These are phyloP conservation scores for Pandemis heparana DNA, from an alignment of 2,888 invertebrate genomes.

Conservation along the genomic window DNA sequence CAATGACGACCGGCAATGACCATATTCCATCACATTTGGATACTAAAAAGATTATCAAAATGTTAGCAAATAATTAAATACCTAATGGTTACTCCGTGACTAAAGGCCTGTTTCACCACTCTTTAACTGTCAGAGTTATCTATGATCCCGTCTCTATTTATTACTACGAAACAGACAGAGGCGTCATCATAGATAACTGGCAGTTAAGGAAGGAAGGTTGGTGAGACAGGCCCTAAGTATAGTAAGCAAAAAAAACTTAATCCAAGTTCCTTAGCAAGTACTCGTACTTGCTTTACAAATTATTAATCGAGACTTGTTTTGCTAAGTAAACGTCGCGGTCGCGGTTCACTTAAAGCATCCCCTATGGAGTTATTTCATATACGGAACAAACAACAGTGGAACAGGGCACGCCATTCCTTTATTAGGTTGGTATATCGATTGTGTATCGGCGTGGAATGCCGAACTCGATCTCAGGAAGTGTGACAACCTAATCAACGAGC, in stretches of 20 bases:
- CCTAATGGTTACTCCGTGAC: neutral
- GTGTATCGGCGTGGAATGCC: constrained; percentile 19
- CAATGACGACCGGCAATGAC: neutral
- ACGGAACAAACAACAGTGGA: constrained; percentile 28
- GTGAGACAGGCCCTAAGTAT: too few relatives aligned
- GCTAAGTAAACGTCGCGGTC: constrained; percentile 3
- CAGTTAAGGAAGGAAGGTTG: too few relatives aligned
- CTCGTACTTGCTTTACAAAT: neutral
- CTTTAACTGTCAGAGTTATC: too few relatives aligned
- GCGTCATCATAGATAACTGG: too few relatives aligned
- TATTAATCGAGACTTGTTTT: neutral
- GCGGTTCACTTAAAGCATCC: constrained; percentile 1
- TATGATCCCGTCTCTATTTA: too few relatives aligned
- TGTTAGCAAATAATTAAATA: too few relatives aligned
- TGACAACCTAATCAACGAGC: constrained; percentile 25
- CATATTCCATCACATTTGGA: neutral
- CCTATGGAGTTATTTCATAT: constrained; percentile 20
- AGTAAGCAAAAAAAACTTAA: neutral
- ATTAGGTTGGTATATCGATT: constrained; percentile 32
- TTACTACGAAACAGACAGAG: too few relatives aligned
- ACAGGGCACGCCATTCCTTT: constrained; percentile 13
- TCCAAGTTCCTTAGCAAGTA: neutral
- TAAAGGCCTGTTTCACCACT: too few relatives aligned
- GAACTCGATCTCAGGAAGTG: constrained; percentile 2
- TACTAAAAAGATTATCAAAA: neutral